Conservation (phyloP, 2,797 vertebrate genomes). For the Eurystomus glaucurus region DNA sequence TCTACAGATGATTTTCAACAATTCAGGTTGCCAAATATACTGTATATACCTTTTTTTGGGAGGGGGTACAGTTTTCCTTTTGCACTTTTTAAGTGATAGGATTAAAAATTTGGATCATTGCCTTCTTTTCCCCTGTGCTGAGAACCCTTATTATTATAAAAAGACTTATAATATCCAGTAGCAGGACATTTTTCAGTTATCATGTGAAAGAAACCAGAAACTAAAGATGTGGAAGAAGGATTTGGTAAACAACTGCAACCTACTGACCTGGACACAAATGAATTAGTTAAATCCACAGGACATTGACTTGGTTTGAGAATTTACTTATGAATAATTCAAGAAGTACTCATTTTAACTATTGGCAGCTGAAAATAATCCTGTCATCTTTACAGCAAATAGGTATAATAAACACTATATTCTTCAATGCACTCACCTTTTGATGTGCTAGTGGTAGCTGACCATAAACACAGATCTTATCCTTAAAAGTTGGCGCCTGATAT, state of each 20-base stretch:
- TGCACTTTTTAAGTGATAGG: not conserved
- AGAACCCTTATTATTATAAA: not conserved
- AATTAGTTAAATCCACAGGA: constrained; percentile 18
- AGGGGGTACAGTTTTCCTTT: not conserved
- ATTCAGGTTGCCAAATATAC: constrained; percentile 41
- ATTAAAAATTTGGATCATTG: not conserved
- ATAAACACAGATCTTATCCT: constrained; percentile 50
- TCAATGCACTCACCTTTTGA: constrained; percentile 43
- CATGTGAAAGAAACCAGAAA: not conserved
- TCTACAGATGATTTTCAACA: constrained; percentile 67
- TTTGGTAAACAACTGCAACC: not conserved
- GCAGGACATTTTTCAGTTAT: not conserved
- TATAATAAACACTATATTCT: constrained; percentile 68
- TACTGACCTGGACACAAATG: not conserved
- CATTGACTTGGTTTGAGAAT: constrained; percentile 56
- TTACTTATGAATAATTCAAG: constrained; percentile 70
- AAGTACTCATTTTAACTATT: constrained; percentile 38
- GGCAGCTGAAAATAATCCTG: constrained; percentile 64
- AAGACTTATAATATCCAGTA: not conserved
- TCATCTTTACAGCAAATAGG: constrained; percentile 57
- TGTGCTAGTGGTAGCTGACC: constrained; percentile 47
- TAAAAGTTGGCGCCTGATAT: constrained; percentile 47
- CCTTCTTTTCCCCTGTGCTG: not conserved
- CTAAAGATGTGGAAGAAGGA: not conserved
- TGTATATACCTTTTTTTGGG: not conserved